Evolutionary conservation across 2,888 invertebrate genomes (phyloP), one percentile per base, ranked within the genome.

Genomic region (Cataglyphis rosenhaueri): DNA sequence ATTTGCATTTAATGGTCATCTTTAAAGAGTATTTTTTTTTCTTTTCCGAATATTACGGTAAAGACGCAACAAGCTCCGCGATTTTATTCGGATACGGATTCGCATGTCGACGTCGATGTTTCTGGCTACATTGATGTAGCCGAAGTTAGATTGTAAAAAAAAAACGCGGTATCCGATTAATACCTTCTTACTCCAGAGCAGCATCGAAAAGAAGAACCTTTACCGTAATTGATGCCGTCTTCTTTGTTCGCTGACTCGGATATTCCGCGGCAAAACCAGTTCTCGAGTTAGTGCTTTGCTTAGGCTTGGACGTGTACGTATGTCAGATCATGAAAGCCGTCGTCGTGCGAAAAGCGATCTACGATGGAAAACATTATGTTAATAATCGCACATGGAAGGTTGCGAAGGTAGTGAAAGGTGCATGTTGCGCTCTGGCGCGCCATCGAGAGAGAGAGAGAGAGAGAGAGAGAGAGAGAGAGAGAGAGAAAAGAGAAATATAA

Each of bases 231-330:
- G 44, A 79, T 61, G 44, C 73, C 25, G 73, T 25, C 73, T 71
- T 44, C 78, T 79, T 79, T 79, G 78, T 79, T 44, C 71, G 78
- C 32, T 12, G 35, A 21, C 44, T 71, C 44, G 73, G 25, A 59
- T 71, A 79, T 71, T 79, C 78, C 25, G 78, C 21, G 78, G 73
- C 71, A 59, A 79, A 79, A 79, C 78, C 73, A 71, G 73, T 79
- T 71, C 55, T 70, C 35, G 59, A 71, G 73, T 79, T 71, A 59
- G 59, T 59, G 44, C 59, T 61, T 79, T 71, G 78, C 78, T 59
- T 79, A 79, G 78, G 44, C 78, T 59, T 12, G 73, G 59, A 71
- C 41, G 57, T 29, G 38, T 21, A 25, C n/a, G 52, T 32, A 29
- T 55, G 76, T 68, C 18, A 57, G 32, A 25, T 32, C 68, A 32